These are phyloP conservation scores for Cephus pulcher DNA, from an alignment of 2,888 invertebrate species.

Conservation along the genomic window DNA sequence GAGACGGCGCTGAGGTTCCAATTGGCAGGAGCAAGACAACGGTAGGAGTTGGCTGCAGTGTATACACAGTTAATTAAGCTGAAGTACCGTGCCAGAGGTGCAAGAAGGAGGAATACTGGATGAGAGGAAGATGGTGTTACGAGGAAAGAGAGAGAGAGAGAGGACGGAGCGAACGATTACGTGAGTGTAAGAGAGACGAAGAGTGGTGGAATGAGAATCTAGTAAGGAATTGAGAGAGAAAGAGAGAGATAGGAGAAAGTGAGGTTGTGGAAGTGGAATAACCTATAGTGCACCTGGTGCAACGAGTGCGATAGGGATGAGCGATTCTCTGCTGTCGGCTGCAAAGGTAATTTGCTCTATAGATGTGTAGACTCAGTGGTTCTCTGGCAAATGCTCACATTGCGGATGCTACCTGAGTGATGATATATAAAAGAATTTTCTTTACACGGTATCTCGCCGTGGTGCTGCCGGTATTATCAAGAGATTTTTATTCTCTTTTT, in stretches of 20 bases:
- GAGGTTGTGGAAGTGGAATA: conserved; percentile 5
- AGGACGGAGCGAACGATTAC: conserved; percentile 23
- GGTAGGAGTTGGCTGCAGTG: conserved; percentile 62
- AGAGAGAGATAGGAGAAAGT: conserved; percentile 15
- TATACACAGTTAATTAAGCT: conserved; percentile 66
- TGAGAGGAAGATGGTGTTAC: conserved; percentile 25
- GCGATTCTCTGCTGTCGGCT: conserved; percentile 41
- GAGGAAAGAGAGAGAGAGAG: conserved; percentile 25
- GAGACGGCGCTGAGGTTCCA: conserved; percentile 49
- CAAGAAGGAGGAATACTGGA: conserved; percentile 23
- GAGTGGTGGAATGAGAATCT: conserved; percentile 22
- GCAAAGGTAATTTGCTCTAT: conserved; percentile 56
- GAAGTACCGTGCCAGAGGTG: conserved; percentile 48
- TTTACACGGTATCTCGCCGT: background rate
- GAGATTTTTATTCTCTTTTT: background rate
- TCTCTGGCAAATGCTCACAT: conserved; percentile 34
- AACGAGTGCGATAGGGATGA: conserved; percentile 28
- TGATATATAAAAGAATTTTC: background rate
- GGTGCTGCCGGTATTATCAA: background rate
- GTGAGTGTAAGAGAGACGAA: conserved; percentile 20
- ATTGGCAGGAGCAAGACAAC: conserved; percentile 63
- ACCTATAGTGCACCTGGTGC: conserved; percentile 9
- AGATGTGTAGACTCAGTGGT: conserved; percentile 54
- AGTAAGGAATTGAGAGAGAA: conserved; percentile 28
- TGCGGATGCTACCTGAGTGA: conserved; percentile 16